These are phyloP conservation scores for Scytalopus superciliaris DNA, from an alignment of 2,113 vertebrate species.

Conservation along the genomic window DNA sequence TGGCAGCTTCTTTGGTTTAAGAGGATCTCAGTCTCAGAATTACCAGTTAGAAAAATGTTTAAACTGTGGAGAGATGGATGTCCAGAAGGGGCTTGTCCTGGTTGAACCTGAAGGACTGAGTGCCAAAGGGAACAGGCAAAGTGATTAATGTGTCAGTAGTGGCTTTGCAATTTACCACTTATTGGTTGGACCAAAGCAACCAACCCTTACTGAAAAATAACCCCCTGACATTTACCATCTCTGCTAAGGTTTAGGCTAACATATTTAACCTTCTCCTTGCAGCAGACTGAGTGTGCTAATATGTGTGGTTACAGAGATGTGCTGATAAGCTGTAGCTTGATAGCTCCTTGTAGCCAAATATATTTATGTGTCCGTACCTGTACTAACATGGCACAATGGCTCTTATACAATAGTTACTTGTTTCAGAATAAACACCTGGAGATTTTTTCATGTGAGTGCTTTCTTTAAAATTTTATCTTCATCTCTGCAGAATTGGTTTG, in stretches of 20 bases:
- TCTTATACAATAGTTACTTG: slow-evolving; percentile 26
- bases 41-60: background rate
- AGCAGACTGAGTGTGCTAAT: background rate
- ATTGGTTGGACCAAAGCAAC: background rate
- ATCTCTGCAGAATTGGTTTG: background rate
- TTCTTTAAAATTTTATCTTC: slow-evolving; percentile 38
- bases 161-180: background rate
- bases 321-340: slow-evolving; percentile 2
- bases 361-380: slow-evolving; percentile 3
- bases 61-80: background rate
- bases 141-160: background rate
- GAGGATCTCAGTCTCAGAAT: background rate
- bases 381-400: slow-evolving; percentile 10
- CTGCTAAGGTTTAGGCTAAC: background rate
- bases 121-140: background rate
- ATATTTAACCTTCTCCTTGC: background rate
- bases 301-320: background rate
- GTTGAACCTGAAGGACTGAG: background rate
- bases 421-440: slow-evolving; percentile 30
- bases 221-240: background rate
- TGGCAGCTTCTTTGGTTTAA: background rate
- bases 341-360: background rate
- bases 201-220: background rate
- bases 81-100: background rate
- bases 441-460: background rate